Evolutionary conservation across 2,113 vertebrate species (phyloP).

Genomic region (Eptatretus burgeri): DNA sequence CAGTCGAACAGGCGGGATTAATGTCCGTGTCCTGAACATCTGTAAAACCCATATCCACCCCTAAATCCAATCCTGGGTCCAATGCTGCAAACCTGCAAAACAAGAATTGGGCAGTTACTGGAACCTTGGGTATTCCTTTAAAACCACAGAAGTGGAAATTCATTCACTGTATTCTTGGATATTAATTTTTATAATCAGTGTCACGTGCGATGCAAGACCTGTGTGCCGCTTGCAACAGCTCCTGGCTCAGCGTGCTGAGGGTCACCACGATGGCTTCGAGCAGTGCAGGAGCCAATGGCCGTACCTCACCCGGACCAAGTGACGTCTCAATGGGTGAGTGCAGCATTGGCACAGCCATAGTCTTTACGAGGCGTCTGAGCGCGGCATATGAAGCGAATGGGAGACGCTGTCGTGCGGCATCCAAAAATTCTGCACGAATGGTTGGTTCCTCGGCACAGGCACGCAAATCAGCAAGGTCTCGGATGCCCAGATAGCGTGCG

Average conservation of each 20-base stretch:
- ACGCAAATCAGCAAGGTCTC: neutral
- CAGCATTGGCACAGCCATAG: neutral
- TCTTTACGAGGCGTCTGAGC: neutral
- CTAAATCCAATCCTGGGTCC: too few species aligned
- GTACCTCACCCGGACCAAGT: neutral
- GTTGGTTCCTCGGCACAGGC: constrained; percentile 1
- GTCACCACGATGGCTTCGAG: constrained; percentile 1
- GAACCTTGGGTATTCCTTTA: too few species aligned
- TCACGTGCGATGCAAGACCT: neutral
- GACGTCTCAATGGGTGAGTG: neutral
- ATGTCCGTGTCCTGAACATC: too few species aligned
- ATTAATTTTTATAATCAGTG: too few species aligned
- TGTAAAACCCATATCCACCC: too few species aligned
- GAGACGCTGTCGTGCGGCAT: neutral
- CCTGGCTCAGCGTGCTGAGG: constrained; percentile 5
- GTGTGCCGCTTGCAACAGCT: constrained; percentile 3
- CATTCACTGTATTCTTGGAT: too few species aligned
- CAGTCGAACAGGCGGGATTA: too few species aligned
- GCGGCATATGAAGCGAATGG: constrained; percentile 2
- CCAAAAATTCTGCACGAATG: neutral
- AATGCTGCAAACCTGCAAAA: too few species aligned
- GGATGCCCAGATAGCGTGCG: neutral
- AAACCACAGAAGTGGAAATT: too few species aligned
- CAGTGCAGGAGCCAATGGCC: neutral
- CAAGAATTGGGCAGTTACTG: too few species aligned